Evolutionary conservation across 2,113 vertebrate species (phyloP).

Genomic region (Ceyx melanurus): DNA sequence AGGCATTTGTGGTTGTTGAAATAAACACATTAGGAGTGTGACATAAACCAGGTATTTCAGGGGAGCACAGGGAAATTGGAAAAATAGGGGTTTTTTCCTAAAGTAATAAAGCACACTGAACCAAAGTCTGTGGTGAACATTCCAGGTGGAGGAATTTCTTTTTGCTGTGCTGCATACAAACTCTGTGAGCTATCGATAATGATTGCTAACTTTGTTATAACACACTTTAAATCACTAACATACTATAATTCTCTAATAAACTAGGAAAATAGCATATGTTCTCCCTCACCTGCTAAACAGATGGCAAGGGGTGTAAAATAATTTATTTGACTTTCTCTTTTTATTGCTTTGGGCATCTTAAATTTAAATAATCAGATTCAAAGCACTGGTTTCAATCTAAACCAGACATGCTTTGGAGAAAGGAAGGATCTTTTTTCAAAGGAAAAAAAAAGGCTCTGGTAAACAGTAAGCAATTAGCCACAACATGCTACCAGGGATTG

Average conservation of each 20-base stretch:
- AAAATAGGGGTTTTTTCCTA: background rate
- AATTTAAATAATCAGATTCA: conserved; percentile 65
- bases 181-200: background rate
- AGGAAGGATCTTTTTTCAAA: conserved; percentile 71
- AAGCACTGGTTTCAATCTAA: conserved; percentile 57
- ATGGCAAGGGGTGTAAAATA: conserved; percentile 58
- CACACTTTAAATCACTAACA: conserved; percentile 46
- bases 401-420: conserved; percentile 63
- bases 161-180: background rate
- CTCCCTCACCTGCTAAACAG: conserved; percentile 64
- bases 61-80: background rate
- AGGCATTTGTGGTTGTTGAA: background rate
- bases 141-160: background rate
- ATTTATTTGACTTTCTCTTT: conserved; percentile 61
- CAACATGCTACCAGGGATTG: conserved; percentile 70
- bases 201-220: background rate
- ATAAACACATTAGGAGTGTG: background rate
- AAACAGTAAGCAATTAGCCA: conserved; percentile 75
- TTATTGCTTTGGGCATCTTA: conserved; percentile 60
- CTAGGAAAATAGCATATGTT: conserved; percentile 20
- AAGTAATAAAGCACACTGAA: background rate
- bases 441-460: conserved; percentile 50
- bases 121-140: background rate
- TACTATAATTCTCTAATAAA: conserved; percentile 48
- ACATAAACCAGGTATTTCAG: background rate